Evolutionary conservation across 2,113 vertebrate genomes (phyloP), one percentile per base, ranked within the genome.

Genomic region (Halcyon senegalensis): DNA sequence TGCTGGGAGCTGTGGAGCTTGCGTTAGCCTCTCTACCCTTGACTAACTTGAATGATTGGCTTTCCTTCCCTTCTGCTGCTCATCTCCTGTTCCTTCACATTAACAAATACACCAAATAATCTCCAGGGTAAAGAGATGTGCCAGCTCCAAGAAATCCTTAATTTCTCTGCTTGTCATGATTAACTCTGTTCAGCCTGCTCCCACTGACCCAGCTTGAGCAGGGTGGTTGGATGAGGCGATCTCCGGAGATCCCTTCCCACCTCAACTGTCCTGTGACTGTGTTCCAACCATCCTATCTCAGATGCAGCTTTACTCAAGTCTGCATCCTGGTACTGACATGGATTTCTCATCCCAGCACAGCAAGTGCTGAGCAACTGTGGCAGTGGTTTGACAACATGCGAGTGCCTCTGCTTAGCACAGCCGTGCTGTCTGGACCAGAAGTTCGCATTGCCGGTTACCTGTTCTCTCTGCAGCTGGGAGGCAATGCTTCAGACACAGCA

Each of bases 381-480:
- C 78, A 90, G 25, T 83, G 78, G 18, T 79, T 58, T 76, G 48
- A 39, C 24, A 50, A 0, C 1, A 4, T 17, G 7, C 41, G 25
- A 31, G 39, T 19, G 7, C 37, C 51, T 70, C 24, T 4, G n/a
- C 43, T 68, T 63, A 48, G 81, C 66, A 55, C 9, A 35, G n/a
- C 33, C 21, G 1, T 27, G 18, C 59, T 48, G 56, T 31, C 25
- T 69, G 69, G 48, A 48, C 60, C 43, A 46, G 17, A 48, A n/a
- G 10, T n/a, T 55, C 78, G 31, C 21, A 23, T 30, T 0, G 0
- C 46, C 43, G 14, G 3, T 63, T 77, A 62, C 77, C 24, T 58
- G 50, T 12, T 50, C 16, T 62, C 46, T 81, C 84, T 50, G 89
- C n/a, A 50, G 46, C 28, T 62, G n/a, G 37, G 48, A 33, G 87